Percentiles rank a stretch among this genome's conserved stretches.
phyloP scores from a whole-genome alignment of 2,888 invertebrate species.

The Phania funesta region DNA sequence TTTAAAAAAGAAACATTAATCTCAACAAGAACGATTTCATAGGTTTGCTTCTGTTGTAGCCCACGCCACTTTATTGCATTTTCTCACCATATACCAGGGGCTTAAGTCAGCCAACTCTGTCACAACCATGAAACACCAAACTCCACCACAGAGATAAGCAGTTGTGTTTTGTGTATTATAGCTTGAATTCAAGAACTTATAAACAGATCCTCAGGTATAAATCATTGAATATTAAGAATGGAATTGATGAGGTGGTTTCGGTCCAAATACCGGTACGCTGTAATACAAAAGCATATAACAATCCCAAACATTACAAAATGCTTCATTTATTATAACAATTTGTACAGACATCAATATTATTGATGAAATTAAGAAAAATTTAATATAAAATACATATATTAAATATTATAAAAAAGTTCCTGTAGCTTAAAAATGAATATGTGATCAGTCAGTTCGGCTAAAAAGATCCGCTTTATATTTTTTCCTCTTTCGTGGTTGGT shows the following conservation, averaged over 20 bases:
- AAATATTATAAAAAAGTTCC: no score
- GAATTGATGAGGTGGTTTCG: constrained; percentile 30
- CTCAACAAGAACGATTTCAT: constrained; percentile 19
- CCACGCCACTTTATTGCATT: constrained; percentile 20
- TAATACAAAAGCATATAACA: not conserved
- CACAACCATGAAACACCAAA: constrained; percentile 36
- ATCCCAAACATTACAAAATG: constrained; percentile 4
- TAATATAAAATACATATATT: no score
- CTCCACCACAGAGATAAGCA: constrained; percentile 11
- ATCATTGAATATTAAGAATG: constrained; percentile 43
- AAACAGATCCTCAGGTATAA: constrained; percentile 16
- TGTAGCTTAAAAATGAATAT: no score
- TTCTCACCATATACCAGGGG: constrained; percentile 1
- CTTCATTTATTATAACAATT: not conserved
- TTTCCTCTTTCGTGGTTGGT: no score
- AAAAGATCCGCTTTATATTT: no score
- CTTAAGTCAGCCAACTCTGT: constrained; percentile 39
- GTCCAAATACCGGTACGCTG: not conserved
- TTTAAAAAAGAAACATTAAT: constrained; percentile 19
- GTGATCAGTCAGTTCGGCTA: no score
- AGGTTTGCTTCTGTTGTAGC: constrained; percentile 1
- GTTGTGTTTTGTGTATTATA: not conserved
- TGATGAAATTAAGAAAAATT: no score
- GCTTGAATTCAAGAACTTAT: not conserved
- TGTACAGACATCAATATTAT: constrained; percentile 2